Conservation (phyloP, 2,888 invertebrate genomes). For the Argyra leucocephala region DNA sequence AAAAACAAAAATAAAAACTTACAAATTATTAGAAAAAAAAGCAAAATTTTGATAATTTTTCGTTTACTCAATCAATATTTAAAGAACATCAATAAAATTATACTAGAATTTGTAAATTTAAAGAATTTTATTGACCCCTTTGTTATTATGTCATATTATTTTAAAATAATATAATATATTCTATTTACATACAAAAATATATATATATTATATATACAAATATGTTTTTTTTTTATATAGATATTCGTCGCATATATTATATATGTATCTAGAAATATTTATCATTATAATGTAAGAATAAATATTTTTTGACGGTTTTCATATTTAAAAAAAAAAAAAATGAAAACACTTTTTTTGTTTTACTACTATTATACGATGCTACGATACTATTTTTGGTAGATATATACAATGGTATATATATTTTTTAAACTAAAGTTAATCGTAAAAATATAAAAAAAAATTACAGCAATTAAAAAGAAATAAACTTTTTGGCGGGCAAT, state of each 20-base stretch:
- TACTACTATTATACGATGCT: background rate
- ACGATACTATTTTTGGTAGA: background rate
- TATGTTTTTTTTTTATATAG: no score
- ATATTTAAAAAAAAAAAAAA: no score
- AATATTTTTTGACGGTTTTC: background rate
- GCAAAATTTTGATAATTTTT: conserved; percentile 5
- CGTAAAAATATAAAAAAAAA: background rate
- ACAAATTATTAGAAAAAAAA: background rate
- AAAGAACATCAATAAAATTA: background rate
- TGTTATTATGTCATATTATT: background rate
- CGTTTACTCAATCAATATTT: background rate
- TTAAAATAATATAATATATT: background rate
- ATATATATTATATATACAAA: no score
- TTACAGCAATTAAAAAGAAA: background rate
- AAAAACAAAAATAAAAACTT: background rate
- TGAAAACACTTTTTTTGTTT: no score
- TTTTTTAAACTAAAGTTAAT: no score
- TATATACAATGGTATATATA: background rate
- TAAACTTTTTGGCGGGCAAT: background rate
- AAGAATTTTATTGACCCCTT: conserved; percentile 4
- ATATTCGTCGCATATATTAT: no score
- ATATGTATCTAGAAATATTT: no score
- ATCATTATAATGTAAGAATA: no score
- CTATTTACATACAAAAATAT: no score
- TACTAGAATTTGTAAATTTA: background rate